These are phyloP conservation scores for Drosophila gunungcola DNA, from an alignment of 1,140 invertebrate genomes.

Conservation along the genomic window DNA sequence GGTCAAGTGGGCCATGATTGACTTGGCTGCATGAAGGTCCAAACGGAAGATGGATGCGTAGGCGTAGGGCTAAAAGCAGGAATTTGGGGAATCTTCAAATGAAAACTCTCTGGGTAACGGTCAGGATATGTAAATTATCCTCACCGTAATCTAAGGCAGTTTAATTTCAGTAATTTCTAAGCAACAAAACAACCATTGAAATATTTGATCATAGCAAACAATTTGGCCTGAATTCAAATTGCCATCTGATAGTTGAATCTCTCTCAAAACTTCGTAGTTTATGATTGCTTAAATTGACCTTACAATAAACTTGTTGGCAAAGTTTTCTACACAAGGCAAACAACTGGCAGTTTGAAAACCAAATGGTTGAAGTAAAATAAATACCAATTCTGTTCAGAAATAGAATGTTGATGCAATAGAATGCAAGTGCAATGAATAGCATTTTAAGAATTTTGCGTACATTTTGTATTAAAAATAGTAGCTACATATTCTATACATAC, in stretches of 20 bases:
- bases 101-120: conserved; percentile 4
- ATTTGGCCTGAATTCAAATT: neutral
- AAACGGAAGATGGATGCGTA: conserved; percentile 45
- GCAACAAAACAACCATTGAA: neutral
- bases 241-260: conserved; percentile 8
- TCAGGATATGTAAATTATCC: conserved; percentile 3
- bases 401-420: too few relatives aligned
- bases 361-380: neutral
- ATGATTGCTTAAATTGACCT: conserved; percentile 12
- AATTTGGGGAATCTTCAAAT: conserved; percentile 41
- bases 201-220: neutral
- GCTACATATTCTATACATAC: neutral
- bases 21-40: conserved; percentile 51
- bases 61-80: neutral
- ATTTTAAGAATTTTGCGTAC: too few relatives aligned
- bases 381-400: too few relatives aligned
- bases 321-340: conserved; percentile 5
- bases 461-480: neutral
- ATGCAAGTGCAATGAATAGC: too few relatives aligned
- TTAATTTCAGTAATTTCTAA: conserved; percentile 1
- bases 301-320: neutral
- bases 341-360: neutral
- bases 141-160: neutral
- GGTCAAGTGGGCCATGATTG: conserved; percentile 78
- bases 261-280: neutral